These are phyloP conservation scores for Bruchidius siliquastri DNA, from an alignment of 2,888 invertebrate genomes.

Conservation along the genomic window DNA sequence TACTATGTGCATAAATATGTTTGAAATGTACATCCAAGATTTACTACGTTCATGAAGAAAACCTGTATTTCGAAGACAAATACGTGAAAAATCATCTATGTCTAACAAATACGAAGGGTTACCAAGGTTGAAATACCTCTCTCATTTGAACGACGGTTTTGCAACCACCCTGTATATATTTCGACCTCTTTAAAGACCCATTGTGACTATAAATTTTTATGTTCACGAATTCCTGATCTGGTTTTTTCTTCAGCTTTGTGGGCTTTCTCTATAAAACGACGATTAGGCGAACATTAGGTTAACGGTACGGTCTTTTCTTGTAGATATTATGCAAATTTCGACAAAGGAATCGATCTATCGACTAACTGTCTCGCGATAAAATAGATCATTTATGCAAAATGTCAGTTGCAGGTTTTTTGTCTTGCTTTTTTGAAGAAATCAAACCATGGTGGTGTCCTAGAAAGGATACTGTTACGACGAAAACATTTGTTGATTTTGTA, in stretches of 20 bases:
- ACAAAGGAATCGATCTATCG: not conserved
- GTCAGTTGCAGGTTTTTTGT: not conserved
- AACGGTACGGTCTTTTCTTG: not conserved
- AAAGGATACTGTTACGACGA: not conserved
- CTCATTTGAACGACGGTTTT: too few species aligned
- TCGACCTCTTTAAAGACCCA: not conserved
- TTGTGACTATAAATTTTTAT: not conserved
- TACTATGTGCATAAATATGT: too few species aligned
- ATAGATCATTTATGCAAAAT: not conserved
- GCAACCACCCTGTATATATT: not conserved
- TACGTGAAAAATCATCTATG: too few species aligned
- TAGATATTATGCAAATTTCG: not conserved
- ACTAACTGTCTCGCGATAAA: not conserved
- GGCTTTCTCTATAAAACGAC: not conserved
- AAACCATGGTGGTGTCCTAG: not conserved
- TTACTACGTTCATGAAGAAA: too few species aligned
- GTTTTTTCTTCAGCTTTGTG: not conserved
- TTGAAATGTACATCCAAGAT: too few species aligned
- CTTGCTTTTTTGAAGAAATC: not conserved
- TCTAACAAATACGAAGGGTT: too few species aligned
- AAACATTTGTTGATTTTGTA: too few species aligned
- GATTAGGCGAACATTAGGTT: not conserved
- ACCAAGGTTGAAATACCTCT: too few species aligned
- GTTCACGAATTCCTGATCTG: not conserved
- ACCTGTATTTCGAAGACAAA: too few species aligned